Conservation (phyloP, 2,113 vertebrate species). For the Colinus virginianus region DNA sequence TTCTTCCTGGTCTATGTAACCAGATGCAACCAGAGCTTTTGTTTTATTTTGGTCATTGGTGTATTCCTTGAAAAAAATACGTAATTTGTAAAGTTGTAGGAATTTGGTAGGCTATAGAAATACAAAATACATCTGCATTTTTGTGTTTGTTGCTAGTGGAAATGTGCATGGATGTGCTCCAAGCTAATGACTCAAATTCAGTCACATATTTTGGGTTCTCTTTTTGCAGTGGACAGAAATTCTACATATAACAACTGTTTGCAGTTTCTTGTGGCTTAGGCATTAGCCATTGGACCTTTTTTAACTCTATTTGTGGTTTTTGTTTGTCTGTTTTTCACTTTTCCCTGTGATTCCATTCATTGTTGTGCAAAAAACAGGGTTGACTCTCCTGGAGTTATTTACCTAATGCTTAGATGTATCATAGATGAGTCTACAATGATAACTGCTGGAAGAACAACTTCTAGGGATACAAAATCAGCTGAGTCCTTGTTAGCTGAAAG, state of each 20-base stretch:
- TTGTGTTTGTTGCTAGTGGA: background rate
- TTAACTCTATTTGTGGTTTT: background rate
- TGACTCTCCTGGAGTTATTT: background rate
- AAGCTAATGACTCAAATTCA: background rate
- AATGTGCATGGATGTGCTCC: background rate
- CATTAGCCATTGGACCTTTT: background rate
- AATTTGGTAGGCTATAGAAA: background rate
- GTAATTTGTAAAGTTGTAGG: background rate
- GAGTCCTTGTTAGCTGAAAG: background rate
- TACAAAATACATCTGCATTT: background rate
- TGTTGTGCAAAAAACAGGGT: background rate
- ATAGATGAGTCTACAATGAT: background rate
- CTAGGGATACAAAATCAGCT: background rate
- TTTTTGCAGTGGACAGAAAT: background rate
- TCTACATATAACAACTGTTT: background rate
- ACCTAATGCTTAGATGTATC: background rate
- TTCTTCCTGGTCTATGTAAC: background rate
- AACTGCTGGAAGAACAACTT: background rate
- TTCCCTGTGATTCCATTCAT: background rate
- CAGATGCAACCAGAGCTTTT: background rate
- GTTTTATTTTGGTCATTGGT: background rate
- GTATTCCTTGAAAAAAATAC: background rate
- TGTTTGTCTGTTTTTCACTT: background rate
- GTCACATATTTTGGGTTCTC: background rate
- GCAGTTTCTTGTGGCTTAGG: background rate